A percentile compares a stretch with the other conserved stretches of the same genome.
Evolutionary conservation across 2,797 vertebrate species (phyloP).

Genomic region (Poecilia velifera): DNA sequence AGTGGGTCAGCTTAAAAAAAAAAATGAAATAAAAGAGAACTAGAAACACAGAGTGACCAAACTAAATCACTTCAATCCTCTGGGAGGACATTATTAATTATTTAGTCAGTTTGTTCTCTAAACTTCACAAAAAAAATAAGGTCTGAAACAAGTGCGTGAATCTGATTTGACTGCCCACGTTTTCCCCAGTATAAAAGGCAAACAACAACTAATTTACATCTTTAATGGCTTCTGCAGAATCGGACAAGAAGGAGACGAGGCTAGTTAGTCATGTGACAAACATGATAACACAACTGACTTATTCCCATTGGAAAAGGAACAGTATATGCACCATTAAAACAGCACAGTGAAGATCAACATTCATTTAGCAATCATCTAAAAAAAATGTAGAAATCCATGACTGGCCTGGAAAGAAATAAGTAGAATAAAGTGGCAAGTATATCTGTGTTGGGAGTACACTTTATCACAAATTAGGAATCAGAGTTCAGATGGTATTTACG

Average conservation of each 20-base stretch:
- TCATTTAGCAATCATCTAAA: constrained; percentile 44
- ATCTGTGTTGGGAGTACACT: background rate
- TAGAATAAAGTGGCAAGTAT: background rate
- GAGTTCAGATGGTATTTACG: background rate
- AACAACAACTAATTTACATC: background rate
- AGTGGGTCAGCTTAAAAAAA: constrained; percentile 67
- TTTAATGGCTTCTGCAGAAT: constrained; percentile 8
- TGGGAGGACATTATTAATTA: constrained; percentile 44
- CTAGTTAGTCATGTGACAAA: constrained; percentile 61
- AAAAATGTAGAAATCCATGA: background rate
- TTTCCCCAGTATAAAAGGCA: background rate
- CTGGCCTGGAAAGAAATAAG: background rate
- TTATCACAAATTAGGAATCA: background rate
- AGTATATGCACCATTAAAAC: constrained; percentile 46
- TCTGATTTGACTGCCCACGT: background rate
- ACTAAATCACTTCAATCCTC: constrained; percentile 51
- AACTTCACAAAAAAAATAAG: constrained; percentile 4
- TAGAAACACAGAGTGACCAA: constrained; percentile 38
- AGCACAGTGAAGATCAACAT: constrained; percentile 51
- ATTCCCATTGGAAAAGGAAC: constrained; percentile 40
- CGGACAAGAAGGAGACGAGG: constrained; percentile 14
- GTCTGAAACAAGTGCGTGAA: background rate
- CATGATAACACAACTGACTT: constrained; percentile 31
- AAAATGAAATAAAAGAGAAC: constrained; percentile 5
- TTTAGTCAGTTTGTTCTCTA: constrained; percentile 35